phyloP scores from a whole-genome alignment of 2,113 vertebrate genomes.

The Eudorcas thomsonii region DNA sequence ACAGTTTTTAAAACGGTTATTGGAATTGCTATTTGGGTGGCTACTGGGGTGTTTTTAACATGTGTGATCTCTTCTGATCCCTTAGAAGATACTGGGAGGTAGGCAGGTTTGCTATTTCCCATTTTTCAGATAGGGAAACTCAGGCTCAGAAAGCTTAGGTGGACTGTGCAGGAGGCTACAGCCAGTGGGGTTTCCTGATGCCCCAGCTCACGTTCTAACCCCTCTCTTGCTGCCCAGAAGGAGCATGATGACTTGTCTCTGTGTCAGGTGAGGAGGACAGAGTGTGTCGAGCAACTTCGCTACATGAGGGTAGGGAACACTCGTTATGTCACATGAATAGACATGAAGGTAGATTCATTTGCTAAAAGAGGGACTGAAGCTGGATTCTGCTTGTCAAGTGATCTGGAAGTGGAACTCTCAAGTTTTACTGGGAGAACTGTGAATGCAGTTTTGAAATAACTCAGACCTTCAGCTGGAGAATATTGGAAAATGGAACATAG shows the following conservation, averaged over 20 bases:
- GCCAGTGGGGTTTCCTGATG: background rate
- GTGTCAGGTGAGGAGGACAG: background rate
- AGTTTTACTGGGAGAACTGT: background rate
- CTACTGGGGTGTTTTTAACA: background rate
- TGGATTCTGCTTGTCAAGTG: background rate
- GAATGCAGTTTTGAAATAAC: background rate
- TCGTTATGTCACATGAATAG: accelerated
- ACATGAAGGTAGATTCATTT: background rate
- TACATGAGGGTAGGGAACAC: accelerated
- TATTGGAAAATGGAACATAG: background rate
- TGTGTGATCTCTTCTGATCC: background rate
- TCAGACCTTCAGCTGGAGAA: background rate
- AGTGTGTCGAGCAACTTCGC: accelerated
- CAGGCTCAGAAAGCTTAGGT: background rate
- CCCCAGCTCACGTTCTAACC: background rate
- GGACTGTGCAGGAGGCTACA: too few species aligned
- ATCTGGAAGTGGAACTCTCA: background rate
- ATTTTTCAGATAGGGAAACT: background rate
- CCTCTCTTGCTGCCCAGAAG: background rate
- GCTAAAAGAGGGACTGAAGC: background rate
- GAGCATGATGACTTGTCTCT: accelerated
- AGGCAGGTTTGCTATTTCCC: background rate
- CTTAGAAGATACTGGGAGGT: background rate
- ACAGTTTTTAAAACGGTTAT: background rate
- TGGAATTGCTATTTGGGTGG: background rate